Percentiles rank a stretch among this genome's conserved stretches.
Conservation (phyloP, 2,888 invertebrate species). For the Trichopria drosophilae region DNA sequence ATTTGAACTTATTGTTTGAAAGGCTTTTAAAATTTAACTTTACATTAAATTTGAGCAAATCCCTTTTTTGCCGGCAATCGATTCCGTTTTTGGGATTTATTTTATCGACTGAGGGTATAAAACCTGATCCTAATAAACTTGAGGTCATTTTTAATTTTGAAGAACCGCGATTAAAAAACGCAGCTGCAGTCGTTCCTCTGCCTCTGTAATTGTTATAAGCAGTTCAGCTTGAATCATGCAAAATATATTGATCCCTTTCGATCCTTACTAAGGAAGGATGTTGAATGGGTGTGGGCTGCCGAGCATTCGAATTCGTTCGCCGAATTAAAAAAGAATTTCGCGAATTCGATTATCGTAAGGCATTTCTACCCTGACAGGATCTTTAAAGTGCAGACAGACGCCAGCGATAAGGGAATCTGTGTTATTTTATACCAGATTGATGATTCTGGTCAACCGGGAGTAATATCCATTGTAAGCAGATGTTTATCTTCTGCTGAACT, state of each 20-base stretch:
- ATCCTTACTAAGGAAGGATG: too few species aligned
- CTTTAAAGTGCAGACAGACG: too few species aligned
- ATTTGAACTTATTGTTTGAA: neutral
- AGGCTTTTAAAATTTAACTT: constrained; percentile 23
- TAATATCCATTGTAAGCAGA: too few species aligned
- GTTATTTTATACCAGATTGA: too few species aligned
- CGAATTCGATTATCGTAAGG: too few species aligned
- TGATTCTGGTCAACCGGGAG: too few species aligned
- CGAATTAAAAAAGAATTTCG: too few species aligned
- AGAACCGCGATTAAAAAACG: constrained; percentile 34
- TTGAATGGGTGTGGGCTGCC: too few species aligned
- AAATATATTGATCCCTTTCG: neutral
- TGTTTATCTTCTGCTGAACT: too few species aligned
- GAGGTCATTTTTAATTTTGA: constrained; percentile 36
- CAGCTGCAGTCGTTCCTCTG: constrained; percentile 35
- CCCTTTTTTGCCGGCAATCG: constrained; percentile 23
- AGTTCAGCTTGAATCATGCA: neutral
- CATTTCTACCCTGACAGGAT: too few species aligned
- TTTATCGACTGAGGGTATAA: constrained; percentile 7
- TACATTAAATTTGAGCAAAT: constrained; percentile 39
- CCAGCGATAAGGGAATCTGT: too few species aligned
- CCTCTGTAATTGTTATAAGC: constrained; percentile 19
- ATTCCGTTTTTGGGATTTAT: constrained; percentile 30
- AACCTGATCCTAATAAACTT: constrained; percentile 19
- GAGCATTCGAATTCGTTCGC: too few species aligned